Base-by-base conservation (phyloP, 2,888 invertebrate species). In the Eupithecia inturbata region DNA sequence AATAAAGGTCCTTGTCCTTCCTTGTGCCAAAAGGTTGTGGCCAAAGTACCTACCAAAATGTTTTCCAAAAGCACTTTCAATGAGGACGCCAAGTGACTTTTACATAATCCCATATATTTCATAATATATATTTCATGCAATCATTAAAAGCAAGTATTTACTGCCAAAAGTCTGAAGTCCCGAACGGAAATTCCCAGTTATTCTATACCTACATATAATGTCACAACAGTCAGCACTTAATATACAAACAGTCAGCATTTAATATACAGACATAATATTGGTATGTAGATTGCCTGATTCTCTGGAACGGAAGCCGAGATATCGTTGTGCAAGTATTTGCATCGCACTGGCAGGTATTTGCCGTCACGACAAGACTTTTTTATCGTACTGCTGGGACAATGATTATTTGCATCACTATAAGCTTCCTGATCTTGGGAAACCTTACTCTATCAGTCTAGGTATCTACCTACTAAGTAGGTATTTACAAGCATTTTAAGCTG, bases 241-340 rank as follows among this genome's bases (percentile, higher is more conserved):
- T n/a, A 10, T n/a, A 53, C 9, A n/a, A 53, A 26, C 53, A 26
- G 22, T 57, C 57, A 12, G 22, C 57, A 57, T 57, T 57, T 57
- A 57, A 5, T 26, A 57, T 14, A 57, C 14, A 26, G 12, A 26
- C 12, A 22, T 53, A 53, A 22, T 53, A 53, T 53, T 10, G 22
- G 26, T 57, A 0, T 26, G 26, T 26, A 64, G n/a, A 64, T 64
- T 64, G 63, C 12, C n/a, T 64, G 33, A 36, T 84, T 87, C 84
- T 82, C 76, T 73, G 82, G 84, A 86, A 84, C 82, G 81, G 83
- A 87, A 85, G 81, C 80, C 12, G 41, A 69, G 80, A 80, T 73
- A 70, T 16, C 19, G 74, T 84, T 80, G 80, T 79, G 81, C 78
- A 82, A 82, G 78, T 72, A 74, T 81, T 78, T 76, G 73, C 66